Evolutionary conservation across 2,113 vertebrate genomes (phyloP).

Genomic region (Melanerpes aurifrons): DNA sequence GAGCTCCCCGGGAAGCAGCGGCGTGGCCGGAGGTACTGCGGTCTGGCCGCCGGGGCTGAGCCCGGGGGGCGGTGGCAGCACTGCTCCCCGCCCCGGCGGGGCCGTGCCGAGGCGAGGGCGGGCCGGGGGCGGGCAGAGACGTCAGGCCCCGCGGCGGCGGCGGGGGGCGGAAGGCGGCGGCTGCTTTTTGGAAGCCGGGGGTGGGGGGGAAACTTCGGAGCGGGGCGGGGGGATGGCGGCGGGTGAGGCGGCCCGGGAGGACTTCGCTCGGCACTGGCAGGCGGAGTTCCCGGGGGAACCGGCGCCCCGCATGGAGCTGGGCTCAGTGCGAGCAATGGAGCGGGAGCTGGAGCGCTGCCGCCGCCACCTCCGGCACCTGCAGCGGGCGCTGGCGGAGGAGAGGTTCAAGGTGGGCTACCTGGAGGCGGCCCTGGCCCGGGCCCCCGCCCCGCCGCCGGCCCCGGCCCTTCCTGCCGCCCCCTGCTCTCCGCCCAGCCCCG

Average conservation of each 20-base stretch:
- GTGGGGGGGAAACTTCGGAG: conserved; percentile 73
- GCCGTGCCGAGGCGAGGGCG: background rate
- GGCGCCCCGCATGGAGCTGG: conserved; percentile 82
- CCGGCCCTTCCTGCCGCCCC: background rate
- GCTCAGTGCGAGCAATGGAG: conserved; percentile 82
- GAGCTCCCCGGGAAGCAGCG: background rate
- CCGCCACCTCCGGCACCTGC: conserved; percentile 81
- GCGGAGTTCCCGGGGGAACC: conserved; percentile 87
- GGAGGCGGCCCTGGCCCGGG: conserved; percentile 82
- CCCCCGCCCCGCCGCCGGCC: background rate
- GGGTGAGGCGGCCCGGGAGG: conserved; percentile 82
- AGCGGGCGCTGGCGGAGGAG: conserved; percentile 87
- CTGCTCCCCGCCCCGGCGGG: background rate
- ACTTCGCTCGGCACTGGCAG: conserved; percentile 89
- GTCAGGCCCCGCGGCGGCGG: conserved; percentile 7
- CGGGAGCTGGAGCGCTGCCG: conserved; percentile 86
- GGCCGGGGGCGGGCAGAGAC: background rate
- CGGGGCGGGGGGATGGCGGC: conserved; percentile 80
- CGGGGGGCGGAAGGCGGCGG: background rate
- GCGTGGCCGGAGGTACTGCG: background rate
- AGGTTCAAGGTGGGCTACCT: conserved; percentile 91
- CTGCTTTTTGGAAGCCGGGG: background rate
- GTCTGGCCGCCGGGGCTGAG: background rate
- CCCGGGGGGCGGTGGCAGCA: background rate
- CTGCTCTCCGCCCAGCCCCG: background rate